phyloP scores from a whole-genome alignment of 2,888 invertebrate species.

The Lamellibrachia satsuma region DNA sequence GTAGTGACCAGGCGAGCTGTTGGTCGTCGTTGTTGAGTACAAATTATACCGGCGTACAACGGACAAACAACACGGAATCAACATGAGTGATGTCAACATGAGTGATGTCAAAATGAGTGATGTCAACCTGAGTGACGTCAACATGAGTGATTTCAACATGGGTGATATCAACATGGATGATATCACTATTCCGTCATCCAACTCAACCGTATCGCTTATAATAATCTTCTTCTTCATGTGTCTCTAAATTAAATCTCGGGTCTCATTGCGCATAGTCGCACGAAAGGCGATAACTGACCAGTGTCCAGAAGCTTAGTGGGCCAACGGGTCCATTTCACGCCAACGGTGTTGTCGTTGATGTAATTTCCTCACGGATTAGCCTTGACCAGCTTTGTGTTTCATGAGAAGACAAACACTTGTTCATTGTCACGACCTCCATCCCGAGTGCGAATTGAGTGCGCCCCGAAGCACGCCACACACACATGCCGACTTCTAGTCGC shows the following conservation, averaged over 20 bases:
- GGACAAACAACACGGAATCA: background rate
- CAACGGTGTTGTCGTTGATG: background rate
- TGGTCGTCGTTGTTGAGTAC: no score
- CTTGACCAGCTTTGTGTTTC: background rate
- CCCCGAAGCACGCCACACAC: no score
- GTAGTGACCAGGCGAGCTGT: no score
- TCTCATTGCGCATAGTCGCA: background rate
- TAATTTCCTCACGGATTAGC: background rate
- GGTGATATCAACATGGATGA: background rate
- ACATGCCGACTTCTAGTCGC: no score
- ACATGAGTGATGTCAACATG: background rate
- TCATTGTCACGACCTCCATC: background rate
- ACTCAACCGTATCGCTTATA: background rate
- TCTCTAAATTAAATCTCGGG: background rate
- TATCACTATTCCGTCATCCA: background rate
- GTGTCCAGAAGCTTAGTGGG: background rate
- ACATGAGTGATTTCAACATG: no score
- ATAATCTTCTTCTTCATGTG: background rate
- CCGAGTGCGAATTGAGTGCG: background rate
- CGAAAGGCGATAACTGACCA: slow-evolving; percentile 11
- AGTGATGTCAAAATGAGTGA: no score
- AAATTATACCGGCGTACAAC: background rate
- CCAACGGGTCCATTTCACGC: background rate
- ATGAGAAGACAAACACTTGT: background rate
- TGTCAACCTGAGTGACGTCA: no score